phyloP scores from a whole-genome alignment of 2,888 invertebrate species.

The Deroplatys truncata region DNA sequence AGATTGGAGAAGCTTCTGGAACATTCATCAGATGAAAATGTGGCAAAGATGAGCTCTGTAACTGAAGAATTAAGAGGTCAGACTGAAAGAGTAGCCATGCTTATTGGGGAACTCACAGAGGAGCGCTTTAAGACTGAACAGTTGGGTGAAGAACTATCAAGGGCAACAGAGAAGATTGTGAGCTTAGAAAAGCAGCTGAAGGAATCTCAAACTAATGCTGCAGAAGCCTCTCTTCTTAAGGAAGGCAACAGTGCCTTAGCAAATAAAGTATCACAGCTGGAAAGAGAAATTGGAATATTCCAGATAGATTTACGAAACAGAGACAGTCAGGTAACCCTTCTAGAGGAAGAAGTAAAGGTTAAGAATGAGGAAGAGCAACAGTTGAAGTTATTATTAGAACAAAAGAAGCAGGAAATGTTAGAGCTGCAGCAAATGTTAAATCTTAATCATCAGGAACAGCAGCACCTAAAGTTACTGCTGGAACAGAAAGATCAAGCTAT shows the following conservation, averaged over 20 bases:
- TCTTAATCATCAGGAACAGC: too few species aligned
- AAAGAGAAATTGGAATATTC: conserved; percentile 25
- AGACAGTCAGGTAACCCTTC: not conserved
- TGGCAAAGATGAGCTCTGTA: not conserved
- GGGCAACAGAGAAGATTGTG: not conserved
- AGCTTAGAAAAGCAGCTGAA: not conserved
- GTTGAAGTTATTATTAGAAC: not conserved
- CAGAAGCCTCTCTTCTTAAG: not conserved
- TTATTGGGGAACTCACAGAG: not conserved
- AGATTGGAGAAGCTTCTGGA: conserved; percentile 38
- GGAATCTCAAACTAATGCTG: not conserved
- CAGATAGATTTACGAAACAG: not conserved
- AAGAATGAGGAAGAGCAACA: not conserved
- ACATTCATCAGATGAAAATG: not conserved
- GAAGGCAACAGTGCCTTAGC: conserved; percentile 36
- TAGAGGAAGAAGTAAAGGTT: not conserved
- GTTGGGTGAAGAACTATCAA: not conserved
- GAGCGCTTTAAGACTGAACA: not conserved
- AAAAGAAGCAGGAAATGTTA: not conserved
- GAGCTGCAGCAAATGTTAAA: not conserved
- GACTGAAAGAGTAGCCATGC: not conserved
- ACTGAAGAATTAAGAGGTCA: not conserved
- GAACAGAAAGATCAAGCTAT: not conserved
- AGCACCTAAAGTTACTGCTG: not conserved
- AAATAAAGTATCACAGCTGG: conserved; percentile 39